Percentiles rank a stretch among this genome's conserved stretches.
Conservation (phyloP, 2,797 vertebrate species). For the Eupleurogrammus muticus region DNA sequence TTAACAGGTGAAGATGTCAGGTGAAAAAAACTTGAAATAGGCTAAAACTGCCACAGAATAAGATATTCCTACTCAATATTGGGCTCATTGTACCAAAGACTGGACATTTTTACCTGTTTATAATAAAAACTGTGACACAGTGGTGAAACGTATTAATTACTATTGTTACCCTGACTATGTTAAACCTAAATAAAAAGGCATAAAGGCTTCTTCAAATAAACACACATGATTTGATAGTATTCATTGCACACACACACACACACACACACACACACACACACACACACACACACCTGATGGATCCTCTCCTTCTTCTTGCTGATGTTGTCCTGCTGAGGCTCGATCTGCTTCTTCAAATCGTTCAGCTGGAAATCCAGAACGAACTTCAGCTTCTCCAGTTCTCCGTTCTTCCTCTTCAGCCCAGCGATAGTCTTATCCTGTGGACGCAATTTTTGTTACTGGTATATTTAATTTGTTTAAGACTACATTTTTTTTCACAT, state of each 20-base stretch:
- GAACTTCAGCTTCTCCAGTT: constrained; percentile 90
- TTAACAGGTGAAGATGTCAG: no score
- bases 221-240: neutral
- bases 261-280: neutral
- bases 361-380: constrained; percentile 88
- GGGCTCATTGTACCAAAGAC: no score
- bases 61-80: no score
- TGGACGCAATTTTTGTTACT: neutral
- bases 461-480: no score
- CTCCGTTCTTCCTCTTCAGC: constrained; percentile 89
- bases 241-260: constrained; percentile 71
- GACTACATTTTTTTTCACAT: no score
- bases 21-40: no score
- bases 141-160: no score
- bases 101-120: no score
- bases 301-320: constrained; percentile 87
- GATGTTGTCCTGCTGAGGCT: constrained; percentile 88
- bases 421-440: constrained; percentile 88
- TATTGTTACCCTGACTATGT: no score
- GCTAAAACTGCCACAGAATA: no score
- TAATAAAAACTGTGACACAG: no score
- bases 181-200: neutral
- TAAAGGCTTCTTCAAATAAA: neutral
- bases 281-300: constrained; percentile 80
- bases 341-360: constrained; percentile 89